A percentile compares a stretch with the other conserved stretches of the same genome.
phyloP scores from a whole-genome alignment of 2,888 invertebrate species.

The Melanostoma mellinum region DNA sequence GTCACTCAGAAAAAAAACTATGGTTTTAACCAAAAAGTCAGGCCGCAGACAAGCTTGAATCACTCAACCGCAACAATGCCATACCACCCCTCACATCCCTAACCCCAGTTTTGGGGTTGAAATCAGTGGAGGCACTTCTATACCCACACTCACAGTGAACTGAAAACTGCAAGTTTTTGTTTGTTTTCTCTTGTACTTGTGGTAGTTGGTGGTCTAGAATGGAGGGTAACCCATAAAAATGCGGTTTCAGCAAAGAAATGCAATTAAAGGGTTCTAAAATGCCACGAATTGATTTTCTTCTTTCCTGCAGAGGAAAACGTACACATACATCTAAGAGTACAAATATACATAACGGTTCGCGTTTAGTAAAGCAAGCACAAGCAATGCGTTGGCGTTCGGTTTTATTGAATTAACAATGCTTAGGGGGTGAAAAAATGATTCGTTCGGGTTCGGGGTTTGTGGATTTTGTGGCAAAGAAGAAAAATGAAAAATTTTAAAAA shows the following conservation, averaged over 20 bases:
- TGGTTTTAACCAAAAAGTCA: slow-evolving; percentile 55
- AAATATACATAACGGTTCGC: neutral
- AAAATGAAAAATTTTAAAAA: slow-evolving; percentile 50
- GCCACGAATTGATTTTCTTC: slow-evolving; percentile 68
- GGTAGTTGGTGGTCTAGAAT: slow-evolving; percentile 7
- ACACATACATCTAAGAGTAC: neutral
- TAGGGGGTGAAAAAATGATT: slow-evolving; percentile 55
- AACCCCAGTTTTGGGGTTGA: slow-evolving; percentile 25
- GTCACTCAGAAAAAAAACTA: slow-evolving; percentile 32
- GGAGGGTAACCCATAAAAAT: slow-evolving; percentile 69
- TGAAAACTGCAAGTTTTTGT: slow-evolving; percentile 39
- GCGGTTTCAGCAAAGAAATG: slow-evolving; percentile 71
- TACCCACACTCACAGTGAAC: slow-evolving; percentile 11
- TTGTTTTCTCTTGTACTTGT: slow-evolving; percentile 47
- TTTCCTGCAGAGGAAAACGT: slow-evolving; percentile 29
- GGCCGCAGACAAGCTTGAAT: slow-evolving; percentile 61
- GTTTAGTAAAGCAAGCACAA: slow-evolving; percentile 7
- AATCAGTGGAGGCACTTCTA: slow-evolving; percentile 16
- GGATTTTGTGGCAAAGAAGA: slow-evolving; percentile 44
- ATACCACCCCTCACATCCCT: slow-evolving; percentile 4
- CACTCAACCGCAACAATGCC: slow-evolving; percentile 58
- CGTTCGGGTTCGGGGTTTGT: slow-evolving; percentile 45
- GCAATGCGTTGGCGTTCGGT: slow-evolving; percentile 46
- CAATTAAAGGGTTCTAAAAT: slow-evolving; percentile 69
- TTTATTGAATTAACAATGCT: slow-evolving; percentile 70